A percentile compares a stretch with the other conserved stretches of the same genome.
Conservation (phyloP, 2,797 vertebrate species). For the Eurystomus glaucurus region DNA sequence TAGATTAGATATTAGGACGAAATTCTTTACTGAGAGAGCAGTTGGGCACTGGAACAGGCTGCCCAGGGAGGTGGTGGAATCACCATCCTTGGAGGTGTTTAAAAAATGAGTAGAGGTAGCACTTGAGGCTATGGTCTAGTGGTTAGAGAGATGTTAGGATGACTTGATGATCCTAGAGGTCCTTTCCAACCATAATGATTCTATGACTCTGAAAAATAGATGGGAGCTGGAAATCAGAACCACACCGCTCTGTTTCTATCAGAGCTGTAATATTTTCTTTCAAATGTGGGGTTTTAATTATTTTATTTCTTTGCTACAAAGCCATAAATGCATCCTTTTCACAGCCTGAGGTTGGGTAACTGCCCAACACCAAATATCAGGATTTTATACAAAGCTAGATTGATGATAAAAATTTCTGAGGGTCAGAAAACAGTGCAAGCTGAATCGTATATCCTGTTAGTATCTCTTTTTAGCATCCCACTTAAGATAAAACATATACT, state of each 20-base stretch:
- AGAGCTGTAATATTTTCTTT: neutral
- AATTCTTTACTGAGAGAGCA: no score
- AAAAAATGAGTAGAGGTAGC: no score
- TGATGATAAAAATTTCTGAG: neutral
- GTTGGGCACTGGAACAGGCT: no score
- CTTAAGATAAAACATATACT: neutral
- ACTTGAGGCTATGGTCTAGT: no score
- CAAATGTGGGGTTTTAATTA: neutral
- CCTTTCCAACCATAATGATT: no score
- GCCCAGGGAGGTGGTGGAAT: no score
- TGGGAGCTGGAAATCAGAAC: neutral
- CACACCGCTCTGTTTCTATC: neutral
- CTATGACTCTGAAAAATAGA: neutral
- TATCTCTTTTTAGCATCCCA: neutral
- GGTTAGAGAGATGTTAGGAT: no score
- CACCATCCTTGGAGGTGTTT: no score
- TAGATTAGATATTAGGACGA: no score
- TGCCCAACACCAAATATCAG: neutral
- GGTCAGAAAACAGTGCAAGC: neutral
- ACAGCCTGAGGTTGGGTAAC: neutral
- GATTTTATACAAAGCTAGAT: neutral
- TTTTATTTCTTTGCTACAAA: neutral
- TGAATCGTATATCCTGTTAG: neutral
- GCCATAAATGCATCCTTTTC: neutral
- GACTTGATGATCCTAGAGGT: no score